phyloP scores from a whole-genome alignment of 1,140 invertebrate species.

The Parapsyche elsis region DNA sequence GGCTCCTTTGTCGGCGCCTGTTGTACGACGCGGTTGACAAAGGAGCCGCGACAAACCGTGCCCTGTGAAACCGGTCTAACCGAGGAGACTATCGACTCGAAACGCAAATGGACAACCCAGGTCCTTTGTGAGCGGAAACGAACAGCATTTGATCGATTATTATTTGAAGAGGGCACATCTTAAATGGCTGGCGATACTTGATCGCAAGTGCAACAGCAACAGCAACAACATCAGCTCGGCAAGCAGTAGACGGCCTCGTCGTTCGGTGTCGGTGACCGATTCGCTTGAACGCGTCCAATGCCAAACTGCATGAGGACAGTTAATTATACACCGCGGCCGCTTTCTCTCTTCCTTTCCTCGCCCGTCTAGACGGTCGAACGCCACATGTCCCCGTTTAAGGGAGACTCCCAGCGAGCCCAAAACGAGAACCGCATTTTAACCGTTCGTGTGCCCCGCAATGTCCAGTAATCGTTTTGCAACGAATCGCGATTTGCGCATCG shows the following conservation, averaged over 20 bases:
- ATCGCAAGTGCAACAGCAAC: background rate
- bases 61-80: too few relatives aligned
- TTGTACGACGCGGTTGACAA: too few relatives aligned
- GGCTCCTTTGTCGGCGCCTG: too few relatives aligned
- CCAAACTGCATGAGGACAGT: constrained; percentile 52
- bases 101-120: too few relatives aligned
- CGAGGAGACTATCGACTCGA: too few relatives aligned
- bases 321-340: constrained; percentile 51
- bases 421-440: background rate
- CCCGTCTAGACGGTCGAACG: constrained; percentile 21
- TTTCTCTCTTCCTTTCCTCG: constrained; percentile 47
- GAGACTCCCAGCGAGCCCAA: background rate
- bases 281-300: constrained; percentile 47
- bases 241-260: background rate
- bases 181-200: too few relatives aligned
- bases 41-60: too few relatives aligned
- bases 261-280: constrained; percentile 46
- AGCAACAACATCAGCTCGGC: background rate
- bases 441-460: background rate
- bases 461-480: background rate
- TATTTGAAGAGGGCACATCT: too few relatives aligned
- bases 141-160: too few relatives aligned
- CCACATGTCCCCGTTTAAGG: background rate
- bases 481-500: constrained; percentile 5
- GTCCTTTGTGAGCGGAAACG: too few relatives aligned